phyloP scores from a whole-genome alignment of 2,797 vertebrate species.

The Sebastes minor region DNA sequence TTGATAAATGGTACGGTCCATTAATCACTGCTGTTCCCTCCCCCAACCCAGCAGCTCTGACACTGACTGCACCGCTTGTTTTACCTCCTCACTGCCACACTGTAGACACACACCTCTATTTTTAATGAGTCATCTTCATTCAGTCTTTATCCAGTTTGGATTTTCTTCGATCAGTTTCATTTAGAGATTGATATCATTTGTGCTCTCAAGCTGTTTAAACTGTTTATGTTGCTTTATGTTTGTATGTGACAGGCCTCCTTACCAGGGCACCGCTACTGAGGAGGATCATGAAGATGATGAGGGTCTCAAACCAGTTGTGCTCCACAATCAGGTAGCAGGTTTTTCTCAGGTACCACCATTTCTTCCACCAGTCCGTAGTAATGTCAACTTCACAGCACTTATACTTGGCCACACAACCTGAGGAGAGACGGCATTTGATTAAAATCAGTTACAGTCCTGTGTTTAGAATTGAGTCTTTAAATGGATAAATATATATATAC shows the following conservation, averaged over 20 bases:
- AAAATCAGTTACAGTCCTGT: neutral
- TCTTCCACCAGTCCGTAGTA: conserved; percentile 91
- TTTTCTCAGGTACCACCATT: conserved; percentile 97
- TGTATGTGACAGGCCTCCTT: conserved; percentile 18
- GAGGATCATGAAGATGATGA: conserved; percentile 99
- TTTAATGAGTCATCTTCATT: neutral
- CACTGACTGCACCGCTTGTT: conserved; percentile 8
- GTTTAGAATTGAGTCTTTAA: neutral
- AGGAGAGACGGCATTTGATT: neutral
- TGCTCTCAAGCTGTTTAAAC: neutral
- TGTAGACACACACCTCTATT: conserved; percentile 1
- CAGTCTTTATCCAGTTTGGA: neutral
- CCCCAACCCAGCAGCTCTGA: conserved; percentile 5
- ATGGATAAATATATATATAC: neutral
- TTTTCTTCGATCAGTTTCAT: neutral
- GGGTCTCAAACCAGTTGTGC: conserved; percentile 99
- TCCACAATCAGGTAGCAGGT: conserved; percentile 98
- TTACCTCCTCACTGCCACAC: conserved; percentile 1
- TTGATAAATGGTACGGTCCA: conserved; percentile 62
- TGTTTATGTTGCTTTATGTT: neutral
- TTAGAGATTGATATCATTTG: neutral
- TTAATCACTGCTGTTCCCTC: conserved; percentile 62
- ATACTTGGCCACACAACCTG: conserved; percentile 93
- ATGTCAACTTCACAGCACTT: conserved; percentile 93
- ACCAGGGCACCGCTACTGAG: conserved; percentile 98